Conservation (phyloP, 2,888 invertebrate species). For the Leptogaster cylindrica region DNA sequence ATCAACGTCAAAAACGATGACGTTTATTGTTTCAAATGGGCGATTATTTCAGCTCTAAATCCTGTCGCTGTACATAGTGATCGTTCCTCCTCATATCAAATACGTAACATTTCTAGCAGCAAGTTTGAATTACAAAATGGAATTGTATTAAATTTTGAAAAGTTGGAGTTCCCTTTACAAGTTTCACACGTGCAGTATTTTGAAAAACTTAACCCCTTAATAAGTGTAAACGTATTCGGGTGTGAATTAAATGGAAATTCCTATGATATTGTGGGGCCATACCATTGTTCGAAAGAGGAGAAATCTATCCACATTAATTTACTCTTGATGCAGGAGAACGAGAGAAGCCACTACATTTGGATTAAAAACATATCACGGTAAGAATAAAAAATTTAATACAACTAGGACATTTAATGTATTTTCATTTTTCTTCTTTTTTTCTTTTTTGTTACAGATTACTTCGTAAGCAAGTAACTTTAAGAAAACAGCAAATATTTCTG, state of each 20-base stretch:
- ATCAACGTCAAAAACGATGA: slow-evolving; percentile 50
- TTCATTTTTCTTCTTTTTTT: too few species aligned
- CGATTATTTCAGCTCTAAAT: slow-evolving; percentile 48
- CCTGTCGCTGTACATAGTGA: background rate
- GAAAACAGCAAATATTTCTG: background rate
- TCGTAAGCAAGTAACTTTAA: background rate
- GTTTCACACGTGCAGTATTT: slow-evolving; percentile 48
- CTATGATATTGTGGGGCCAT: background rate
- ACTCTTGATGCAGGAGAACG: background rate
- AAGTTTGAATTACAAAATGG: background rate
- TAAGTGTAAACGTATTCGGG: slow-evolving; percentile 45
- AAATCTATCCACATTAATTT: slow-evolving; percentile 4
- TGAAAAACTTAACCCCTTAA: slow-evolving; percentile 46
- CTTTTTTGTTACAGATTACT: background rate
- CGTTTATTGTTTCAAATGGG: slow-evolving; percentile 50
- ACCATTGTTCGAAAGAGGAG: background rate
- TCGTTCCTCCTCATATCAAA: background rate
- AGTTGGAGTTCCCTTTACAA: slow-evolving; percentile 48
- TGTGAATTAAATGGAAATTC: background rate
- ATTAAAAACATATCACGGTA: slow-evolving; percentile 2
- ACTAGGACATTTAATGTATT: too few species aligned
- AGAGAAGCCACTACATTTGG: slow-evolving; percentile 2
- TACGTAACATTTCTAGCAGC: background rate
- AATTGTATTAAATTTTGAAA: slow-evolving; percentile 44
- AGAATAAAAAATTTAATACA: background rate